phyloP scores from a whole-genome alignment of 1,140 invertebrate genomes.

The Aphaenogaster rudis region DNA sequence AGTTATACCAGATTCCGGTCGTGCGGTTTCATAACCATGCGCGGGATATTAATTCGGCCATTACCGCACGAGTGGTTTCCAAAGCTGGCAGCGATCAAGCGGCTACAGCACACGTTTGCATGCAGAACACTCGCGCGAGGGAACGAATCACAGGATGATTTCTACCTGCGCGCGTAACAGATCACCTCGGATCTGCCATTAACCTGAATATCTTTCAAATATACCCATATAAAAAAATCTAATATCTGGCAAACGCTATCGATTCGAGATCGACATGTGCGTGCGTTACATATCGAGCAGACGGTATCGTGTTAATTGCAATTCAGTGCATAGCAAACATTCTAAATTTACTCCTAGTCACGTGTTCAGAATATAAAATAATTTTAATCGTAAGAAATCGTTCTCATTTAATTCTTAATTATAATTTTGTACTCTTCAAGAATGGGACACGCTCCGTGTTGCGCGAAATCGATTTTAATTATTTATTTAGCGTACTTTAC shows the following conservation, averaged over 20 bases:
- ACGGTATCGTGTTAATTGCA: constrained; percentile 23
- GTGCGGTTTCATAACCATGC: constrained; percentile 64
- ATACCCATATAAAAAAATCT: constrained; percentile 43
- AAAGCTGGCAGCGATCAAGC: constrained; percentile 39
- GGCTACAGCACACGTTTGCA: constrained; percentile 44
- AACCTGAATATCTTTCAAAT: constrained; percentile 68
- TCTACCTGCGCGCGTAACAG: constrained; percentile 26
- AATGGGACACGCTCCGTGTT: neutral
- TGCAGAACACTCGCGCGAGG: constrained; percentile 22
- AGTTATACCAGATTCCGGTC: constrained; percentile 59
- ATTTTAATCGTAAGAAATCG: neutral
- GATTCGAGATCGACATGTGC: constrained; percentile 3
- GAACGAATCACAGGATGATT: constrained; percentile 37
- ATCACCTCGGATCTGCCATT: constrained; percentile 61
- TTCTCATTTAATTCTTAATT: neutral
- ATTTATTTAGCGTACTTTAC: constrained; percentile 3
- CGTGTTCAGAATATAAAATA: neutral
- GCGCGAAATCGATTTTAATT: neutral
- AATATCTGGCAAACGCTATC: constrained; percentile 37
- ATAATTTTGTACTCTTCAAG: neutral
- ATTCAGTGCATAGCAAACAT: neutral
- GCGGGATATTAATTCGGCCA: constrained; percentile 70
- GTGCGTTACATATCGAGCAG: constrained; percentile 27
- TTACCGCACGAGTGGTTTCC: constrained; percentile 64
- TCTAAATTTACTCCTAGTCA: constrained; percentile 19